Conservation (phyloP, 2,113 vertebrate genomes). For the Nothoprocta perdicaria region DNA sequence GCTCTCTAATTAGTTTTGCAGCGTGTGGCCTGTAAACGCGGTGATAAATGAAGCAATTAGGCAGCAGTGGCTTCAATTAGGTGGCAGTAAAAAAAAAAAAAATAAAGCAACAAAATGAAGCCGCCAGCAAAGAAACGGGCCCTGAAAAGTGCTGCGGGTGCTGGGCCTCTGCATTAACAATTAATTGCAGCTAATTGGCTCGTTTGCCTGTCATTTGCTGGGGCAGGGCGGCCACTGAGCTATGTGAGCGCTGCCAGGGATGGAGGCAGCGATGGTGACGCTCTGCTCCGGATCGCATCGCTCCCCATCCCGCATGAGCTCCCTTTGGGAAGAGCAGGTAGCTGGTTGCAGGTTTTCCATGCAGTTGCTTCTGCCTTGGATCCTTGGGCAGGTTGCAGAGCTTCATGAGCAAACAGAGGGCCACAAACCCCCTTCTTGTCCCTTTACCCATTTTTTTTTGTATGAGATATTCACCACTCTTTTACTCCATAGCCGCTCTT, state of each 20-base stretch:
- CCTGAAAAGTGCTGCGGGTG: conserved; percentile 25
- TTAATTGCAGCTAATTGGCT: conserved; percentile 55
- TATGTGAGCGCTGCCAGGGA: background rate
- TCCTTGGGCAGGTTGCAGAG: background rate
- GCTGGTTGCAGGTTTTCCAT: background rate
- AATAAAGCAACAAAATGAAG: conserved; percentile 62
- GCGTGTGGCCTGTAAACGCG: conserved; percentile 64
- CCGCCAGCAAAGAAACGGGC: conserved; percentile 29
- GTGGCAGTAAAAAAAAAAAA: conserved; percentile 55
- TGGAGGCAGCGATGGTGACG: too few relatives aligned
- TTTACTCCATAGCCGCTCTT: background rate
- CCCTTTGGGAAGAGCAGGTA: background rate
- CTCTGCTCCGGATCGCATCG: too few relatives aligned
- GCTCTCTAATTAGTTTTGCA: conserved; percentile 61
- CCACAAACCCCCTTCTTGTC: background rate
- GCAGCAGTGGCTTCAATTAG: conserved; percentile 67
- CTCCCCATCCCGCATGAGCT: too few relatives aligned
- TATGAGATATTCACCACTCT: background rate
- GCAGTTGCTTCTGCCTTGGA: background rate
- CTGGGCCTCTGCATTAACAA: conserved; percentile 11
- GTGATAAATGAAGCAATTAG: conserved; percentile 70
- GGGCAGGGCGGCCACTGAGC: background rate
- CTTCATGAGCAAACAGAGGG: background rate
- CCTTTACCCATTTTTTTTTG: background rate
- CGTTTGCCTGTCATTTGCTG: conserved; percentile 22